Conservation (phyloP, 2,113 vertebrate species). For the Ptilonorhynchus violaceus region DNA sequence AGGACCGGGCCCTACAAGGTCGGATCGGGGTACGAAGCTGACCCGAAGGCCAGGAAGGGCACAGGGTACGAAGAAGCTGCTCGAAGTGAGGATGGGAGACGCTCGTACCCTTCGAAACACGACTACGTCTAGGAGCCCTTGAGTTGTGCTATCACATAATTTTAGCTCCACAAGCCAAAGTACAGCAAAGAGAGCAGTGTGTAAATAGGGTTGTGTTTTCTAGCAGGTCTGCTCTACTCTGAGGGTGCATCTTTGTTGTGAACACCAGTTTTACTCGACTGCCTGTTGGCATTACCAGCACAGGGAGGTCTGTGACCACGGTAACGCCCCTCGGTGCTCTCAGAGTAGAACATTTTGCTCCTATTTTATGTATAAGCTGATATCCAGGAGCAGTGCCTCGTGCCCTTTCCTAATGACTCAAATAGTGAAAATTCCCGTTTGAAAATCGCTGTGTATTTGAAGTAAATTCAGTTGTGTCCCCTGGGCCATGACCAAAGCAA, state of each 20-base stretch:
- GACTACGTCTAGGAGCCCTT: conserved; percentile 82
- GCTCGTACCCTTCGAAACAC: conserved; percentile 78
- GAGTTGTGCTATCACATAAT: background rate
- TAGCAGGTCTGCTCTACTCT: background rate
- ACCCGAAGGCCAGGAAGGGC: conserved; percentile 56
- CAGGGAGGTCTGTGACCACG: background rate
- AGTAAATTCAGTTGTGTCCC: background rate
- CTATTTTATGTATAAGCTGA: background rate
- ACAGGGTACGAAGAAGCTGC: conserved; percentile 68
- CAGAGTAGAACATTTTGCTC: background rate
- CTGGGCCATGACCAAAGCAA: background rate
- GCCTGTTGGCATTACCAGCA: background rate
- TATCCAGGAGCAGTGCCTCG: background rate
- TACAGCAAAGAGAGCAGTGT: background rate
- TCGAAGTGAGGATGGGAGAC: conserved; percentile 76
- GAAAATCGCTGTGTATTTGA: background rate
- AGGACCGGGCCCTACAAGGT: conserved; percentile 68
- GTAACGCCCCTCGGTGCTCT: background rate
- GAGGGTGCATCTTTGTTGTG: background rate
- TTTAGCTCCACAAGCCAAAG: conserved; percentile 6
- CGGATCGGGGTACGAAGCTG: conserved; percentile 66
- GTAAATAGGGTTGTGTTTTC: background rate
- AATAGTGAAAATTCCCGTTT: background rate
- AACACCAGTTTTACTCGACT: background rate
- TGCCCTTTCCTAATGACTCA: background rate